Evolutionary conservation across 2,113 vertebrate genomes (phyloP).

Genomic region (Marcusenius ussheri): DNA sequence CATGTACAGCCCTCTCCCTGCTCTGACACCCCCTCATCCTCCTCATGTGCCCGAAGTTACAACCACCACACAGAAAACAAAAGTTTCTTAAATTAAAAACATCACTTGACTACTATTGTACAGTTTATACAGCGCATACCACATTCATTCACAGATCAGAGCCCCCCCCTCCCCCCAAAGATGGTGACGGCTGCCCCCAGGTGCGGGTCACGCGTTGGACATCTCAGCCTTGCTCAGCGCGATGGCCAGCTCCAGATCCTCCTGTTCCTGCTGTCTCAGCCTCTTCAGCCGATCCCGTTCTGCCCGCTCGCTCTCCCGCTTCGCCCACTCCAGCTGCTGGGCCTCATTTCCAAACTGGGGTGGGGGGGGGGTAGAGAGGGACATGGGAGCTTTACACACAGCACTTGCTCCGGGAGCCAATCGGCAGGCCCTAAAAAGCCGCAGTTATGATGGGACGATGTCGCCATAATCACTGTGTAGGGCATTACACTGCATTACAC

Average conservation of each 20-base stretch:
- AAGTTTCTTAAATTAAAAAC: constrained; percentile 14
- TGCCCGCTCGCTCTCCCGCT: constrained; percentile 88
- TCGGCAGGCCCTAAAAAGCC: neutral
- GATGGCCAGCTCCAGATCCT: constrained; percentile 93
- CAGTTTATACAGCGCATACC: constrained; percentile 45
- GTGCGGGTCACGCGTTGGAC: constrained; percentile 71
- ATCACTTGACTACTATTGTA: constrained; percentile 26
- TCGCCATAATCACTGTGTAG: neutral
- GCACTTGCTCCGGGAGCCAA: neutral
- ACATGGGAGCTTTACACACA: neutral
- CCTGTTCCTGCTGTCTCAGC: constrained; percentile 87
- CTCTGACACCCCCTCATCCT: neutral
- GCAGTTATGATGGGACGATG: fast-evolving
- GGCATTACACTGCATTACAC: neutral
- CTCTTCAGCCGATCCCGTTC: constrained; percentile 88
- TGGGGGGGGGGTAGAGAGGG: constrained; percentile 15
- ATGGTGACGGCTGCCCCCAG: neutral
- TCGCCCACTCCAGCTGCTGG: constrained; percentile 96
- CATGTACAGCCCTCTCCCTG: neutral
- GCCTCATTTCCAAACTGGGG: constrained; percentile 92
- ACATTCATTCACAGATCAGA: constrained; percentile 33
- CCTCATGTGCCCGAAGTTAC: neutral
- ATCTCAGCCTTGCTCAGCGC: constrained; percentile 98
- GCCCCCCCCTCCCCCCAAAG: too few species aligned
- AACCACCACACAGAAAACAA: neutral